Base-by-base conservation (phyloP, 2,113 vertebrate genomes). In the Polypterus bichir region DNA sequence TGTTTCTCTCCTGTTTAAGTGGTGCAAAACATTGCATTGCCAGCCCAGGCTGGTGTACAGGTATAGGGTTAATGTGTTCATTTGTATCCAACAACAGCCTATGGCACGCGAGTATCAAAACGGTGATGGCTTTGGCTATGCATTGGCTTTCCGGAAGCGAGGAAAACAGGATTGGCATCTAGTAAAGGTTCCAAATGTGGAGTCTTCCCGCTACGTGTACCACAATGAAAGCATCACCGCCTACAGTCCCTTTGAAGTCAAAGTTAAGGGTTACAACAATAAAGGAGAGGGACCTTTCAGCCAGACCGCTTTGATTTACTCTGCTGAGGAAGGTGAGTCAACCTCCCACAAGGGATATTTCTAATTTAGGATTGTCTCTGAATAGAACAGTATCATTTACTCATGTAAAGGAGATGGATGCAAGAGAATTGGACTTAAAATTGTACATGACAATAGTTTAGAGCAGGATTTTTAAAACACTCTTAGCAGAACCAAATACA, bases 221-320 rank as follows among this genome's bases (percentile, higher is more conserved):
- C 88, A 73, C 77, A 97, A 98, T 1, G 80, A 89, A 59, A 95
- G 83, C 69, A 72, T 97, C 64, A 66, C 62, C 0, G 89, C 95
- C 1, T 97, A 94, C 80, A 90, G 82, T 0, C 90, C 91, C 10
- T 99, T 98, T 3, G 91, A 97, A 66, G 93, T 98, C 74, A 97
- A 89, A 79, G 96, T 97, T 71, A 91, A 80, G 60, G 89, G 91
- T 1, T 96, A 88, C 68, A 99, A 99, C 80, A 79, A 74, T 51
- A 89, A 80, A 6, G 95, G 95, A n/a, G 86, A 93, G 11, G 95
- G 96, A 3, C 96, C 96, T 0, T 94, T 92, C 79, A 96, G 95
- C 76, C 90, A 97, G 76, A 88, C 83, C 0, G 86, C 89, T 1
- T 65, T 85, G 0, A 89, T 97, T 44, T 79, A 93, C 79, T 97